Base-by-base conservation (phyloP, 1,140 invertebrate species). In the Drosophila subobscura region DNA sequence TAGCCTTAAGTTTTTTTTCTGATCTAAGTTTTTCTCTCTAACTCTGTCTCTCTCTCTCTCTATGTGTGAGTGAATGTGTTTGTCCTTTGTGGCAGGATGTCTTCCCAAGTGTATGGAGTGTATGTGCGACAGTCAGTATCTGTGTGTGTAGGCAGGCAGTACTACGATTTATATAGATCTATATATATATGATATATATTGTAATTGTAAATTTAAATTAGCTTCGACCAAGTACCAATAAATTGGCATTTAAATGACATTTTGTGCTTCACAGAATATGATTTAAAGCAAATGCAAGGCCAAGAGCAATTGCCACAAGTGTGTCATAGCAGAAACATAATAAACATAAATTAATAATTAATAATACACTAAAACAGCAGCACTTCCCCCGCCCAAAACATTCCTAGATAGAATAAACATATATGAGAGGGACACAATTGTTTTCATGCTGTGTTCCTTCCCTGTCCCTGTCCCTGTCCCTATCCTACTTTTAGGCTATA, bases 161-260 rank as follows among this genome's bases (percentile, higher is more conserved):
- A 72, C 70, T 67, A 68, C 41, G 50, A 59, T 54, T 52, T 44
- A 37, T 60, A 16, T 60, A 52, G 55, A 78, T 68, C 54, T 74
- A 64, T 25, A 51, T 25, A 55, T 76, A 60, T 64, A 50, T 70
- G 66, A 56, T 47, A 66, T 51, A 73, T 65, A 55, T 60, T 75
- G 72, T 75, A 75, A 80, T 37, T 65, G 45, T 80, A 65, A 42
- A 72, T 85, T 85, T 77, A 77, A 44, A 60, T 70, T 81, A 86
- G 83, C 77, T 64, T 66, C 74, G 81, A 85, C 81, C 81, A 88
- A 88, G 83, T 88, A 88, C 83, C 83, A 88, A 88, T 72, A 76
- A 79, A 88, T 88, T 88, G 83, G 83, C 83, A 88, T 88, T 88
- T 88, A 88, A 88, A 58, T 79, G 83, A 88, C 83, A 74, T 73